Percentiles rank a stretch among this genome's conserved stretches.
Evolutionary conservation across 2,888 invertebrate genomes (phyloP).

Genomic region (Macaria liturata): DNA sequence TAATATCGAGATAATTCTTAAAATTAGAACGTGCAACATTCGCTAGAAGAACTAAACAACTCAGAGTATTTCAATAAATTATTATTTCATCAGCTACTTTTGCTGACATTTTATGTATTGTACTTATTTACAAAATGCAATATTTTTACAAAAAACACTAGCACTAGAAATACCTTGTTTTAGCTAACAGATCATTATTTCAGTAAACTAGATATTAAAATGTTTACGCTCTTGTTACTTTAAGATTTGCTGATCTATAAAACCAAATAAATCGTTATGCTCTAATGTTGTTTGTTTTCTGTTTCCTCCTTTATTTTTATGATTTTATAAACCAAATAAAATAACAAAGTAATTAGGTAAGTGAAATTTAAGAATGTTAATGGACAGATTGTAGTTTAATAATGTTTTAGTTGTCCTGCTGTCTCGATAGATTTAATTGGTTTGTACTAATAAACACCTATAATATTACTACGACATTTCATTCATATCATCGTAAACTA

Average conservation of each 20-base stretch:
- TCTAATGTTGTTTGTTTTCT: too few species aligned
- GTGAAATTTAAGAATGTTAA: too few species aligned
- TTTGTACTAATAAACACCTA: constrained; percentile 82
- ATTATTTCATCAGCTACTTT: constrained; percentile 65
- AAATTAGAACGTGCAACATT: constrained; percentile 79
- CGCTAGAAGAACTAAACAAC: constrained; percentile 75
- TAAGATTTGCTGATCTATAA: too few species aligned
- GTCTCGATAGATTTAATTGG: constrained; percentile 51
- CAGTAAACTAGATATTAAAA: constrained; percentile 4
- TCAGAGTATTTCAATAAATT: constrained; percentile 80
- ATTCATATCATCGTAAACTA: constrained; percentile 77
- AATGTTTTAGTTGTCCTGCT: neutral
- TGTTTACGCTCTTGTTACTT: neutral
- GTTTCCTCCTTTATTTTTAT: too few species aligned
- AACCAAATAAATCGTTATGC: too few species aligned
- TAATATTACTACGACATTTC: constrained; percentile 67
- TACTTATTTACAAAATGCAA: constrained; percentile 82
- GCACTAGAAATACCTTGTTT: constrained; percentile 28
- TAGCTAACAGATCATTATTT: constrained; percentile 13
- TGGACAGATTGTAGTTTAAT: too few species aligned
- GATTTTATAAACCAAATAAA: too few species aligned
- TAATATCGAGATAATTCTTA: constrained; percentile 74
- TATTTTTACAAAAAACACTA: constrained; percentile 61
- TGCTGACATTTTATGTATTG: constrained; percentile 59
- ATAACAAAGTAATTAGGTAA: too few species aligned